Percentiles rank a stretch among this genome's conserved stretches.
Conservation (phyloP, 2,113 vertebrate genomes). For the Mirounga angustirostris region DNA sequence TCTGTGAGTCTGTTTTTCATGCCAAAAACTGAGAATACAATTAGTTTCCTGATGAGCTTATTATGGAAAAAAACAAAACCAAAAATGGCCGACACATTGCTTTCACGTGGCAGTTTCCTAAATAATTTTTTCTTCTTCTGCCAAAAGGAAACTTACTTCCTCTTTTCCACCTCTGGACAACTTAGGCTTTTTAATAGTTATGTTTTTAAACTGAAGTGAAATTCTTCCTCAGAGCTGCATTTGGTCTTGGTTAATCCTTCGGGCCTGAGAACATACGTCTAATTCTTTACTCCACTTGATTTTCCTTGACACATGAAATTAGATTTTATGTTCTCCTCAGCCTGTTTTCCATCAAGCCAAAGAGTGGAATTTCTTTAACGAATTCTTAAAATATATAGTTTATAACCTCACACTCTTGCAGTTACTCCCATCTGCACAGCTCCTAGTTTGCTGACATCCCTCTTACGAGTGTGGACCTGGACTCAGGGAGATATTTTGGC, state of each 20-base stretch:
- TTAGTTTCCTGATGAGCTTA: neutral
- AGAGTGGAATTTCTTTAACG: neutral
- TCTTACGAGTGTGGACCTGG: neutral
- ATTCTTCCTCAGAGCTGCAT: neutral
- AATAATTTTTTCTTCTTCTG: neutral
- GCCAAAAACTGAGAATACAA: accelerated
- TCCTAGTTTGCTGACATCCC: neutral
- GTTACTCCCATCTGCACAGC: too few relatives aligned
- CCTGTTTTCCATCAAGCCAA: neutral
- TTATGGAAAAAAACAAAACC: neutral
- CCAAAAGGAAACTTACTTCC: neutral
- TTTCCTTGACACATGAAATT: neutral
- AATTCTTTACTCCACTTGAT: neutral
- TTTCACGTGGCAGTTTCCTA: neutral
- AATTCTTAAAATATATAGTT: neutral
- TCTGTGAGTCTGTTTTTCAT: neutral
- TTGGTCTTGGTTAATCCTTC: neutral
- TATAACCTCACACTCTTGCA: neutral
- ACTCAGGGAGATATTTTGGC: neutral
- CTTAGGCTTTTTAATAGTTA: neutral
- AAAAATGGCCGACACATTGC: neutral
- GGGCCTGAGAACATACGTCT: neutral
- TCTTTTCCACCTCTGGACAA: neutral
- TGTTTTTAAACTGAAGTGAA: neutral
- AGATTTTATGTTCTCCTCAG: neutral